Evolutionary conservation across 2,113 vertebrate species (phyloP).

Genomic region (Aspiorhynchus laticeps): DNA sequence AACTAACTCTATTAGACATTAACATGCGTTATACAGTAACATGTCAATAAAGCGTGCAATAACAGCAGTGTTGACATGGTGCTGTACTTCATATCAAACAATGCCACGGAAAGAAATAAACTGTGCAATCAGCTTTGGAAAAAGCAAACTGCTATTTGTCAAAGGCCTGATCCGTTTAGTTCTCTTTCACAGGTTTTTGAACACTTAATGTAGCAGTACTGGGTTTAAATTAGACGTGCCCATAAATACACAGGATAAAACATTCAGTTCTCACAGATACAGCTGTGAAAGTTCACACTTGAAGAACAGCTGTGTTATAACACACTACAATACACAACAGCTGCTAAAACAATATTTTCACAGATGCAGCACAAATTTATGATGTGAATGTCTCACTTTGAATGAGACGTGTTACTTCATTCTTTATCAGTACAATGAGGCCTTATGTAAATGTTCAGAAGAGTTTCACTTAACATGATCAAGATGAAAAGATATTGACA

Average conservation of each 20-base stretch:
- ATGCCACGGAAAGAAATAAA: too few species aligned
- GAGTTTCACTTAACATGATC: background rate
- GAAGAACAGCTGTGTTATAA: background rate
- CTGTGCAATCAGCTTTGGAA: too few species aligned
- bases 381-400: background rate
- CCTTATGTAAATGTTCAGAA: background rate
- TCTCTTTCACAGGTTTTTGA: background rate
- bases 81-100: too few species aligned
- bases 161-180: background rate
- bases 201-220: too few species aligned
- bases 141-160: too few species aligned
- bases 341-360: background rate
- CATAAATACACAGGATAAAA: background rate
- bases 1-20: too few species aligned
- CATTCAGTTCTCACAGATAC: background rate
- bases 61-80: too few species aligned
- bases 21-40: too few species aligned
- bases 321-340: slow-evolving; percentile 3
- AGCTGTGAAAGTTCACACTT: background rate
- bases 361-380: background rate
- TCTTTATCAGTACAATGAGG: background rate
- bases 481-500: background rate
- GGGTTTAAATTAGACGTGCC: background rate
- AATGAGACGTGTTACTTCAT: background rate
- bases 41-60: too few species aligned